Conservation (phyloP, 2,888 invertebrate genomes). For the Polyploca ridens region DNA sequence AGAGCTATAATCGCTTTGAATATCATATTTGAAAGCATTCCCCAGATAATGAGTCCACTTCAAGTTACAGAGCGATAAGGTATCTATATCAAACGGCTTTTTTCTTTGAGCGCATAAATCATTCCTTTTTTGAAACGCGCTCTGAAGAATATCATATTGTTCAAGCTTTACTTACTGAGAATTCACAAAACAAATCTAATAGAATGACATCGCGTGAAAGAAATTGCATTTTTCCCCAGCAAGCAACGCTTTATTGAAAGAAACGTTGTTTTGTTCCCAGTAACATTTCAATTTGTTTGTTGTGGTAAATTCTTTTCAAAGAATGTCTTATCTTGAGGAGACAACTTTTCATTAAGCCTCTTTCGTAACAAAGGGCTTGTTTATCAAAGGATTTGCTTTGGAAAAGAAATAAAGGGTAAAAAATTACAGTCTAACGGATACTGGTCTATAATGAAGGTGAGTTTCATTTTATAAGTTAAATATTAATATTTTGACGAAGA, state of each 20-base stretch:
- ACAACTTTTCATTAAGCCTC: slow-evolving; percentile 13
- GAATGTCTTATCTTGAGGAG: slow-evolving; percentile 11
- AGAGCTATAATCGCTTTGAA: too few species aligned
- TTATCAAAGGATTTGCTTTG: slow-evolving; percentile 8
- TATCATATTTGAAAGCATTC: too few species aligned
- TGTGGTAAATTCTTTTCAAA: slow-evolving; percentile 14
- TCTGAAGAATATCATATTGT: slow-evolving; percentile 27
- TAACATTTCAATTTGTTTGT: slow-evolving; percentile 35
- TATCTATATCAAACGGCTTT: not conserved
- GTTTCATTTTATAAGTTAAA: not conserved
- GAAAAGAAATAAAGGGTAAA: slow-evolving; percentile 17
- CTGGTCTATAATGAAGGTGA: not conserved
- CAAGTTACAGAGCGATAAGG: not conserved
- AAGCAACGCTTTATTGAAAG: slow-evolving; percentile 25
- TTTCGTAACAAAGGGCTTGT: slow-evolving; percentile 9
- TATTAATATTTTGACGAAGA: not conserved
- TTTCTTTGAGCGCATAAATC: not conserved
- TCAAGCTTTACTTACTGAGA: slow-evolving; percentile 22
- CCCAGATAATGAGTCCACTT: not conserved
- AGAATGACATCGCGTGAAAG: slow-evolving; percentile 36
- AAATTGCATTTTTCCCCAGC: slow-evolving; percentile 35
- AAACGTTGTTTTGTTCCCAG: slow-evolving; percentile 30
- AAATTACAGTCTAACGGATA: slow-evolving; percentile 3
- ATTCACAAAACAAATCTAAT: slow-evolving; percentile 43
- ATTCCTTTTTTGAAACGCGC: not conserved